Percentiles rank a stretch among this genome's conserved stretches.
phyloP scores from a whole-genome alignment of 1,140 invertebrate species.

The Acyrthosiphon pisum region DNA sequence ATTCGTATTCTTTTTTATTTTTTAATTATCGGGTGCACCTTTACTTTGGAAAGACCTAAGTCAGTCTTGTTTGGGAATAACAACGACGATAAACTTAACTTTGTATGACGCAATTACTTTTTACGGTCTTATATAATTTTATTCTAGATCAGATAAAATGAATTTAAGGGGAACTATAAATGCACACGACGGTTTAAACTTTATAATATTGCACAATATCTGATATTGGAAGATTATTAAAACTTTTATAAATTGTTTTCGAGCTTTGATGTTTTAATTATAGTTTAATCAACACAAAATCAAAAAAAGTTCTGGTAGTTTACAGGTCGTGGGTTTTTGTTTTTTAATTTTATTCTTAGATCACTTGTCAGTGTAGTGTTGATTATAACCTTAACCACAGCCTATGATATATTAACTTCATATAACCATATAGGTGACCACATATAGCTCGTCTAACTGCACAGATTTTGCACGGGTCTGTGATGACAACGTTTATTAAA shows the following conservation, averaged over 20 bases:
- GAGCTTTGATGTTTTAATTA: neutral
- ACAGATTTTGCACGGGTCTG: neutral
- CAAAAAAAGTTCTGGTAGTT: neutral
- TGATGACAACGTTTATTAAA: neutral
- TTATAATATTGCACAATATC: neutral
- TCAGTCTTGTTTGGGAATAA: neutral
- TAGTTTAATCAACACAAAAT: neutral
- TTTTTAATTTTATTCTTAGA: neutral
- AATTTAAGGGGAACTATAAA: neutral
- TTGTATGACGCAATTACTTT: neutral
- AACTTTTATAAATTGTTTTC: constrained; percentile 9
- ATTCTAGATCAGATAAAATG: constrained; percentile 3
- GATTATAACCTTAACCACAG: neutral
- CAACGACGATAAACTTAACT: neutral
- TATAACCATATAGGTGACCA: neutral
- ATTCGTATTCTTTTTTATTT: neutral
- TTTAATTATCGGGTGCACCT: constrained; percentile 6
- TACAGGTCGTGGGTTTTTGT: neutral
- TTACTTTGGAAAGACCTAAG: neutral
- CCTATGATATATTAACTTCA: neutral
- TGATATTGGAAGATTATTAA: neutral
- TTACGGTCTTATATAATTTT: constrained; percentile 18
- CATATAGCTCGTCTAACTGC: neutral
- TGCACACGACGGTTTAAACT: neutral
- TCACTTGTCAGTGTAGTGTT: neutral